phyloP scores from a whole-genome alignment of 2,113 vertebrate species.

The Cyprinodon brontotheroides region DNA sequence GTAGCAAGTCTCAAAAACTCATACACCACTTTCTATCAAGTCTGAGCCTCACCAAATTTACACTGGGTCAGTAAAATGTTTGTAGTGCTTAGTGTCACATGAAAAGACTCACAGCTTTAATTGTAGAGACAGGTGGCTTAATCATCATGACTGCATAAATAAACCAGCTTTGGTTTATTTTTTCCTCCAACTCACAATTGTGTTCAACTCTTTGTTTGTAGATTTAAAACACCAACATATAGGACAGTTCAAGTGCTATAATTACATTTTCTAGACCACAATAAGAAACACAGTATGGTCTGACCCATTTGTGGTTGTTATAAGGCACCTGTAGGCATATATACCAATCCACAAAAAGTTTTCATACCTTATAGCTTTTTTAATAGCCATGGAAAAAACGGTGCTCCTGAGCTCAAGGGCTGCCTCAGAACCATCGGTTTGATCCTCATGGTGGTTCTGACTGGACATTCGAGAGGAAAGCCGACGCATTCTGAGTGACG shows the following conservation, averaged over 20 bases:
- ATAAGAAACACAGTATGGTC: no score
- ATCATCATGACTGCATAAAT: no score
- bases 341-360: not conserved
- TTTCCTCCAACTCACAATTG: not conserved
- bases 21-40: not conserved
- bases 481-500: slow-evolving; percentile 52
- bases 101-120: no score
- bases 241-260: not conserved
- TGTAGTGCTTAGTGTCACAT: no score
- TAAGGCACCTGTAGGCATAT: not conserved
- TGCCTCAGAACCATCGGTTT: slow-evolving; percentile 2
- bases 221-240: not conserved
- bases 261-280: not conserved
- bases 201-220: not conserved
- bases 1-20: not conserved
- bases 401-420: slow-evolving; percentile 49
- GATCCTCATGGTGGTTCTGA: slow-evolving; percentile 48
- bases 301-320: not conserved
- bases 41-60: not conserved
- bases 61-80: not conserved
- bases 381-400: slow-evolving; percentile 70
- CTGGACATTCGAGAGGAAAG: slow-evolving; percentile 29
- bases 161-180: no score
- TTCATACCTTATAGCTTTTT: slow-evolving; percentile 72
- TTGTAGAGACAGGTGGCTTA: no score